These are phyloP conservation scores for Otis tarda DNA, from an alignment of 2,113 vertebrate genomes.

Conservation along the genomic window DNA sequence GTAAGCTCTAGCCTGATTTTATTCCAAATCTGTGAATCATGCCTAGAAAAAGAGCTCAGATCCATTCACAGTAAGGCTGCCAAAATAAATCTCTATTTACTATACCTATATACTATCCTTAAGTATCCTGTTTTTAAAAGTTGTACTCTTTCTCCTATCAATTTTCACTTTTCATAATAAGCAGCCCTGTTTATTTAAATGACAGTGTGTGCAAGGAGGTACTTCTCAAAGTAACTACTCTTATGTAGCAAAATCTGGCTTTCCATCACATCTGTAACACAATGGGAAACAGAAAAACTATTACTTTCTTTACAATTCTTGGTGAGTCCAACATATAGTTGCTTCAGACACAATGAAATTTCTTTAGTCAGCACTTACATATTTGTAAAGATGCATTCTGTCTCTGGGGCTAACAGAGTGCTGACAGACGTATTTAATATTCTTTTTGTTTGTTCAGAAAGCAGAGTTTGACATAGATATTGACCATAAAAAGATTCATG, in stretches of 20 bases:
- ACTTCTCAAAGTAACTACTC: background rate
- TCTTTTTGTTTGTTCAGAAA: background rate
- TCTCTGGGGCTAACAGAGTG: background rate
- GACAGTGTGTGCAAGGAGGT: background rate
- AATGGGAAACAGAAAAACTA: conserved; percentile 23
- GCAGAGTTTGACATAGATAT: background rate
- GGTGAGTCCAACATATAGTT: background rate
- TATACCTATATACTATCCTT: background rate
- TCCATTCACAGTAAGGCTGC: background rate
- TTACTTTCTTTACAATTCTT: conserved; percentile 27
- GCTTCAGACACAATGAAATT: background rate
- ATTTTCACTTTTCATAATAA: background rate
- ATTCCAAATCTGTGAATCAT: background rate
- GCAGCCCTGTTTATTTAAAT: background rate
- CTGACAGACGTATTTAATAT: background rate
- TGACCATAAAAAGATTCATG: background rate
- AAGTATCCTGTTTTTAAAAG: background rate
- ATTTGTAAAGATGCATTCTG: background rate
- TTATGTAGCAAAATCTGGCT: background rate
- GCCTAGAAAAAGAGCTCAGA: background rate
- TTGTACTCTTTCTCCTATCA: background rate
- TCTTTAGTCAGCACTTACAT: background rate
- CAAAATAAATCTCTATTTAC: background rate
- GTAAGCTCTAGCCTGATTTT: background rate
- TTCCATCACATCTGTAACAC: background rate